Evolutionary conservation across 2,888 invertebrate species (phyloP).

Genomic region (Malthinus seriepunctatus): DNA sequence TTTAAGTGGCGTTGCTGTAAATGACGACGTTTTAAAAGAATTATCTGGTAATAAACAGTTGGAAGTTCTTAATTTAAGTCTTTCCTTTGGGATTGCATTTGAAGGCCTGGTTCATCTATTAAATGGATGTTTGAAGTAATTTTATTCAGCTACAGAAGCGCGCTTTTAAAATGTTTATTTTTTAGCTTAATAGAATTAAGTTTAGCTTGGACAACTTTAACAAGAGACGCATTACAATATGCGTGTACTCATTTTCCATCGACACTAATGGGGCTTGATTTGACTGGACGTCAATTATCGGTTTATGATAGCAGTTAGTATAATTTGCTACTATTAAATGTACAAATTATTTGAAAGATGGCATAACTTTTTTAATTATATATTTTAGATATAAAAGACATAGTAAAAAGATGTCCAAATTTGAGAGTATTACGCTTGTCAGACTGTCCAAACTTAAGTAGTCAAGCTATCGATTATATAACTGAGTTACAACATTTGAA

Average conservation of each 20-base stretch:
- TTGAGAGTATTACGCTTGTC: slow-evolving; percentile 86
- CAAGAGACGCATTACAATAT: slow-evolving; percentile 61
- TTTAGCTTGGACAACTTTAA: slow-evolving; percentile 79
- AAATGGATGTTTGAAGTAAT: slow-evolving; percentile 62
- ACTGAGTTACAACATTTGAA: slow-evolving; percentile 66
- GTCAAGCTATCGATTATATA: slow-evolving; percentile 62
- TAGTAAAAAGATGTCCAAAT: slow-evolving; percentile 70
- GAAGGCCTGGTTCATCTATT: slow-evolving; percentile 67
- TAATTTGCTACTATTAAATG: neutral
- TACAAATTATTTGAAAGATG: too few relatives aligned
- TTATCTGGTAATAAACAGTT: slow-evolving; percentile 70
- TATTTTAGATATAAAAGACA: slow-evolving; percentile 55
- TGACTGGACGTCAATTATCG: slow-evolving; percentile 79
- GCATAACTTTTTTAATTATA: too few relatives aligned
- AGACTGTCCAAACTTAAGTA: slow-evolving; percentile 77
- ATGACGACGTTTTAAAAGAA: slow-evolving; percentile 65
- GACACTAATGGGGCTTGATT: slow-evolving; percentile 72
- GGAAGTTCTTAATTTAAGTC: slow-evolving; percentile 82
- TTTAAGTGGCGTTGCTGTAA: slow-evolving; percentile 74
- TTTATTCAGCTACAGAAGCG: slow-evolving; percentile 11
- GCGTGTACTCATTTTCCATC: slow-evolving; percentile 66
- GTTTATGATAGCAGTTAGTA: slow-evolving; percentile 75
- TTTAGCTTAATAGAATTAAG: slow-evolving; percentile 71
- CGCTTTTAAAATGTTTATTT: slow-evolving; percentile 34
- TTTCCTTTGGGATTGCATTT: slow-evolving; percentile 73